A percentile compares a stretch with the other conserved stretches of the same genome.
Evolutionary conservation across 23 tunicate genomes (phyloP).

Genomic region (Phallusia fumigata): DNA sequence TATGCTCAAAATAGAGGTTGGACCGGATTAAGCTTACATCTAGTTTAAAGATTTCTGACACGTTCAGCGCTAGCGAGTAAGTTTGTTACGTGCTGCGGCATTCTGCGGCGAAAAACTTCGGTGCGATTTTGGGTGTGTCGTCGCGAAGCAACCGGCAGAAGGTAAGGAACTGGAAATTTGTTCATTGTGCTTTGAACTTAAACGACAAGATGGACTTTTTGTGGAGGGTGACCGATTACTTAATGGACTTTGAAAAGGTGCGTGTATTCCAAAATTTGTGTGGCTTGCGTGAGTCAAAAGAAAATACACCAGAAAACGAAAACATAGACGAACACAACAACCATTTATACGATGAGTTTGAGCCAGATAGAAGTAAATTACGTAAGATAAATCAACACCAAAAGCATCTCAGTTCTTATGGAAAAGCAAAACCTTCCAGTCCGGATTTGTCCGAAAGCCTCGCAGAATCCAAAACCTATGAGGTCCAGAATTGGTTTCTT

Average conservation of each 20-base stretch:
- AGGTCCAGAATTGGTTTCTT: slow-evolving; percentile 59
- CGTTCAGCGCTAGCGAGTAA: too few species aligned
- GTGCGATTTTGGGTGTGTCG: too few species aligned
- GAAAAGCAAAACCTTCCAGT: not conserved
- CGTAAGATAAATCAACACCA: not conserved
- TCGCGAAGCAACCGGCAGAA: too few species aligned
- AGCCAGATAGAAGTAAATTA: not conserved
- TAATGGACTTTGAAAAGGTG: slow-evolving; percentile 96
- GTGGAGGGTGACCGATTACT: slow-evolving; percentile 60
- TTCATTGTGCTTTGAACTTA: too few species aligned
- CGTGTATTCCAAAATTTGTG: slow-evolving; percentile 95
- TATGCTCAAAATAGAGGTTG: too few species aligned
- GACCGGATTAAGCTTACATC: too few species aligned
- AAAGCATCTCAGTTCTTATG: not conserved
- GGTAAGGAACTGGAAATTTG: too few species aligned
- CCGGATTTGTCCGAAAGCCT: slow-evolving; percentile 12
- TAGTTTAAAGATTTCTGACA: too few species aligned
- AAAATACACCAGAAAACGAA: not conserved
- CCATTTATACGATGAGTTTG: not conserved
- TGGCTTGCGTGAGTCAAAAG: slow-evolving; percentile 51
- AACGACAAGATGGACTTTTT: slow-evolving; percentile 37
- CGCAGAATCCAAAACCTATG: slow-evolving; percentile 26
- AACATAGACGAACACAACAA: not conserved
- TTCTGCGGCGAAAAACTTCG: too few species aligned
- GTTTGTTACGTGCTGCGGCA: too few species aligned